Percentiles rank a stretch among this genome's conserved stretches.
These are phyloP conservation scores for Cataglyphis livida DNA, from an alignment of 2,888 invertebrate genomes.

Conservation along the genomic window DNA sequence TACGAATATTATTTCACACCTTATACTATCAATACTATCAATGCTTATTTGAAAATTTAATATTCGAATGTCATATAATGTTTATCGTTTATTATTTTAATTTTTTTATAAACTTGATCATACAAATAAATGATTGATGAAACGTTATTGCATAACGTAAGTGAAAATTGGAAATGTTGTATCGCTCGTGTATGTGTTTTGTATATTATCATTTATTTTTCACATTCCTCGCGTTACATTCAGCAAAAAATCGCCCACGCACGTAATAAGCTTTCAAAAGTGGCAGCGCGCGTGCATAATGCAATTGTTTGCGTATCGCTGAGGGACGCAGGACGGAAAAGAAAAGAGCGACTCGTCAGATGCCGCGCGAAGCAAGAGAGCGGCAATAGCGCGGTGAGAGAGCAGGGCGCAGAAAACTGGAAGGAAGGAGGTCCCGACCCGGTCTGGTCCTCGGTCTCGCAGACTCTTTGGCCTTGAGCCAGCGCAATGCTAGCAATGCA, in stretches of 20 bases:
- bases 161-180: background rate
- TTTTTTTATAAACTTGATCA: background rate
- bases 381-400: slow-evolving; percentile 60
- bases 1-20: background rate
- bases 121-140: background rate
- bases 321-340: slow-evolving; percentile 60
- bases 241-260: slow-evolving; percentile 29
- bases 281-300: slow-evolving; percentile 75
- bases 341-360: slow-evolving; percentile 67
- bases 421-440: slow-evolving; percentile 83
- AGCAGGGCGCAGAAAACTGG: slow-evolving; percentile 79
- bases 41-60: background rate
- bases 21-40: background rate
- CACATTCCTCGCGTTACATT: background rate
- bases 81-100: background rate
- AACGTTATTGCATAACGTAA: background rate
- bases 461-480: slow-evolving; percentile 84
- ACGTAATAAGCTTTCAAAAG: slow-evolving; percentile 48
- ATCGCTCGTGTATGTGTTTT: background rate
- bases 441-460: slow-evolving; percentile 83
- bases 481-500: slow-evolving; percentile 85
- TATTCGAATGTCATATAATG: background rate
- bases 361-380: slow-evolving; percentile 53
- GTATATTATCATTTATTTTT: background rate
- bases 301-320: slow-evolving; percentile 84